A percentile compares a stretch with the other conserved stretches of the same genome.
phyloP scores from a whole-genome alignment of 2,888 invertebrate species.

The Tachina grossa region DNA sequence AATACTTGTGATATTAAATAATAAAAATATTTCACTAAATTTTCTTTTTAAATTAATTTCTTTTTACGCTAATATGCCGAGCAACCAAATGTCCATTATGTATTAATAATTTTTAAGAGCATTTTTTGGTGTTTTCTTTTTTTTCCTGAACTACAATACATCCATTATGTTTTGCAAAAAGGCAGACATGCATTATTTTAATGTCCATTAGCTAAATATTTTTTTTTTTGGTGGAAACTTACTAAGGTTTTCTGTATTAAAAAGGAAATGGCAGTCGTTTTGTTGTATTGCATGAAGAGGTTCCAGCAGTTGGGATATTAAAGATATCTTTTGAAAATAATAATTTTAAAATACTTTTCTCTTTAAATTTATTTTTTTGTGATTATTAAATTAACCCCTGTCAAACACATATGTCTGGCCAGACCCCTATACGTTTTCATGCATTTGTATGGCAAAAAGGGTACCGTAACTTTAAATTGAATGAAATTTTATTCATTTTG shows the following conservation, averaged over 20 bases:
- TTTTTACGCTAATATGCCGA: background rate
- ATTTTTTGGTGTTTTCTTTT: background rate
- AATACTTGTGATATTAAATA: background rate
- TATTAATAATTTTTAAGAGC: constrained; percentile 52
- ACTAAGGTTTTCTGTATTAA: too few species aligned
- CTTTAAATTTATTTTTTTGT: too few species aligned
- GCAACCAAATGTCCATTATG: constrained; percentile 51
- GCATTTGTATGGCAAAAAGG: too few species aligned
- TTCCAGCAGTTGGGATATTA: background rate
- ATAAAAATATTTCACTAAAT: constrained; percentile 8
- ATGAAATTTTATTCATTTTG: too few species aligned
- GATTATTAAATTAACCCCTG: too few species aligned
- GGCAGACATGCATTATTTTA: constrained; percentile 59
- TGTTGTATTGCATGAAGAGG: background rate
- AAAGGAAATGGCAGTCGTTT: background rate
- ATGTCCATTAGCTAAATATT: constrained; percentile 57
- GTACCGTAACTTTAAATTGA: too few species aligned
- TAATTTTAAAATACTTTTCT: too few species aligned
- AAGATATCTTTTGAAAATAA: too few species aligned
- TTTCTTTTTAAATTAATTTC: background rate
- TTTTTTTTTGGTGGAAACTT: constrained; percentile 51
- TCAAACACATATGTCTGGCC: too few species aligned
- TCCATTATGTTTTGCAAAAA: constrained; percentile 52
- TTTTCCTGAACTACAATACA: constrained; percentile 46
- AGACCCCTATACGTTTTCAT: too few species aligned